Evolutionary conservation across 1,140 invertebrate species (phyloP).

Genomic region (Linepithema humile): DNA sequence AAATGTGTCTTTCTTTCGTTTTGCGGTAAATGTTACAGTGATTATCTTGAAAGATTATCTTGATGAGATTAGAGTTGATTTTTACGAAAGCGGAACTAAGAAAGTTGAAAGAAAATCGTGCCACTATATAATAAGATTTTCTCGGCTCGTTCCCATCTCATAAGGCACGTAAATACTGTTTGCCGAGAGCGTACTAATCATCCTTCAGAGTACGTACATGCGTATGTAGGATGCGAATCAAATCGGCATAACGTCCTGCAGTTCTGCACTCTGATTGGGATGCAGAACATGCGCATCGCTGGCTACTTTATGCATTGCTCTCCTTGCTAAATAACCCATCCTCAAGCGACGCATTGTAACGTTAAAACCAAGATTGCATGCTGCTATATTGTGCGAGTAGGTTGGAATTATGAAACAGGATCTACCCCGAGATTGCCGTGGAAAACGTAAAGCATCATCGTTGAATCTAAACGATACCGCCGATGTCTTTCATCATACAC

Average conservation of each 20-base stretch:
- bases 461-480: slow-evolving; percentile 36
- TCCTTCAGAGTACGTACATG: background rate
- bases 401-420: slow-evolving; percentile 37
- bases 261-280: slow-evolving; percentile 63
- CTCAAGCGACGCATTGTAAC: slow-evolving; percentile 47
- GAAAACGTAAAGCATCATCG: slow-evolving; percentile 22
- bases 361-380: slow-evolving; percentile 45
- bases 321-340: slow-evolving; percentile 68
- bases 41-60: background rate
- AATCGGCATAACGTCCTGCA: slow-evolving; percentile 19
- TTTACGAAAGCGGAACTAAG: background rate
- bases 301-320: slow-evolving; percentile 47
- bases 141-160: slow-evolving; percentile 30
- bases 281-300: slow-evolving; percentile 56
- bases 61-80: background rate
- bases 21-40: background rate
- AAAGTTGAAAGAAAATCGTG: background rate
- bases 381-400: slow-evolving; percentile 47
- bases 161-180: slow-evolving; percentile 51
- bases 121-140: slow-evolving; percentile 31
- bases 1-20: background rate
- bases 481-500: slow-evolving; percentile 56
- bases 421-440: slow-evolving; percentile 41
- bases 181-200: background rate
- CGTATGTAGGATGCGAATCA: slow-evolving; percentile 4